These are phyloP conservation scores for Elaphurus davidianus DNA, from an alignment of 2,113 vertebrate species.

Conservation along the genomic window DNA sequence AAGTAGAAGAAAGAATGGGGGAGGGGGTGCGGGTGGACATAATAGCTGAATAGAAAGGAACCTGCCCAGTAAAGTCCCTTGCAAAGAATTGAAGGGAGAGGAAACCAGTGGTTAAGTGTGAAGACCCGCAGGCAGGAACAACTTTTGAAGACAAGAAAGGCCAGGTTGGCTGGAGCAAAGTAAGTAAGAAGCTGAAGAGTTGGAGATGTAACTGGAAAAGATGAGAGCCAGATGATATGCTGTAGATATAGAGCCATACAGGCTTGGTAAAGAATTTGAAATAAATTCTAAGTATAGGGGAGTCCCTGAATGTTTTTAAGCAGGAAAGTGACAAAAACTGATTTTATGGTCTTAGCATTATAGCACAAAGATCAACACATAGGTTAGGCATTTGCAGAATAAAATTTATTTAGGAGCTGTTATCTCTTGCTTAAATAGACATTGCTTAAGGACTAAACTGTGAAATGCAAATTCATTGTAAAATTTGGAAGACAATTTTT, in stretches of 20 bases:
- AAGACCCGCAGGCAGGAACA: neutral
- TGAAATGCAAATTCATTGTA: neutral
- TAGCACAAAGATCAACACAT: neutral
- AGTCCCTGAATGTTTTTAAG: neutral
- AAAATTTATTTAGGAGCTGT: neutral
- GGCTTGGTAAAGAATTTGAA: neutral
- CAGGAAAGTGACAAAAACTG: neutral
- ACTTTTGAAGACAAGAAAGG: neutral
- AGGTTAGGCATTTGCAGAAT: neutral
- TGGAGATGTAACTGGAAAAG: neutral
- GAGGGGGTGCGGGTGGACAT: neutral
- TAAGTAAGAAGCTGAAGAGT: neutral
- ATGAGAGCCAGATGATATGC: neutral
- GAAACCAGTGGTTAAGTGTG: neutral
- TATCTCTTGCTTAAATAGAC: neutral
- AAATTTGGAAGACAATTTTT: neutral
- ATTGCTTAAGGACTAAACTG: neutral
- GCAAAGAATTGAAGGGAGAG: neutral
- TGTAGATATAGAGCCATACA: neutral
- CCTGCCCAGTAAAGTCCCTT: neutral
- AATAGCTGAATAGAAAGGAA: neutral
- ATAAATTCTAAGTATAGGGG: neutral
- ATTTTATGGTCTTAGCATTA: neutral
- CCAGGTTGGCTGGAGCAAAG: neutral
- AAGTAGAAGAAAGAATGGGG: neutral